Base-by-base conservation (phyloP, 2,888 invertebrate species). In the Pandemis heparana region DNA sequence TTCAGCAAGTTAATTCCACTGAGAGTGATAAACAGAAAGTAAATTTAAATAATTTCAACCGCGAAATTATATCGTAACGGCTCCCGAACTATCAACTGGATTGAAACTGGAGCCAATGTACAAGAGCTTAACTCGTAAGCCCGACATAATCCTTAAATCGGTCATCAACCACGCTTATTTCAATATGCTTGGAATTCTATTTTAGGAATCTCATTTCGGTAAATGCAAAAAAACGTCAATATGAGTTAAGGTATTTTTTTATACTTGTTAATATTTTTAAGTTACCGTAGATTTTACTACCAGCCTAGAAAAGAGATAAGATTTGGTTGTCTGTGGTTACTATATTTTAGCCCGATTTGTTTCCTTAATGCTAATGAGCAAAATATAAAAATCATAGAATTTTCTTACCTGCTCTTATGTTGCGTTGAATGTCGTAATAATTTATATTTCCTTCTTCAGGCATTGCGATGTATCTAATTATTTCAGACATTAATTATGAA, bases 111-210 rank as follows among this genome's bases (percentile, higher is more conserved):
- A 63, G 43, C 46, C 46, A 6, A 38, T 38, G 38, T 60, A 60
- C 60, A 38, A 5, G 7, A 5, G 46, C 43, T 63, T 46, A 48
- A 43, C 63, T 63, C 43, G 46, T 63, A 63, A 63, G 32, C 46
- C 18, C 23, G 14, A 43, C 46, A 8, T 63, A 63, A 63, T 63
- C 63, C 63, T 23, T 16, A 63, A 63, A 63, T 46, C 43, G 63
- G 46, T 43, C 63, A 43, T 43, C 63, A 63, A 32, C 63, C 63
- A 63, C 10, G 12, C 5, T 14, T 46, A 46, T 46, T 63, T 46
- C 23, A 23, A 41, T 23, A 63, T 63, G 46, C 46, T 46, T 23
- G 10, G 46, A 23, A 63, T 18, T 43, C 43, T 18, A 62, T 62
- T 43, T 62, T 7, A 43, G 62, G 18, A 56, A 23, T 23, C 8